phyloP scores from a whole-genome alignment of 2,797 vertebrate species.

The Nothura maculosa region DNA sequence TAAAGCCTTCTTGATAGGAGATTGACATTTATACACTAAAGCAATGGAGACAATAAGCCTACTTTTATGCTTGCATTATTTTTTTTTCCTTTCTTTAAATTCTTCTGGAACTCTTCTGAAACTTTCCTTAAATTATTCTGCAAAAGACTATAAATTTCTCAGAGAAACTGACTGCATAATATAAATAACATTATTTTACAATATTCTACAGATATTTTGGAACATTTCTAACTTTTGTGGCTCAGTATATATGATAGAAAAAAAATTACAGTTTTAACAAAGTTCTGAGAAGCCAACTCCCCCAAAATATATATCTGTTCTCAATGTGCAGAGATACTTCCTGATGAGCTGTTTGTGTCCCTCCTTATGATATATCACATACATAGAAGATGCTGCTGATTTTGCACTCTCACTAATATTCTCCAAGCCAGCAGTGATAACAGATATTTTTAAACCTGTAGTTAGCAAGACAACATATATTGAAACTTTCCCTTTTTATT shows the following conservation, averaged over 20 bases:
- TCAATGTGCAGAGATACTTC: constrained; percentile 26
- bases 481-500: constrained; percentile 57
- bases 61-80: background rate
- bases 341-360: background rate
- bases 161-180: background rate
- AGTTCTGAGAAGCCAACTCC: background rate
- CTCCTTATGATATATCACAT: constrained; percentile 11
- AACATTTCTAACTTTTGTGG: background rate
- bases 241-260: background rate
- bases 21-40: background rate
- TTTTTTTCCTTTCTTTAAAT: background rate
- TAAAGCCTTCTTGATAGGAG: background rate
- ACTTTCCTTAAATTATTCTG: background rate
- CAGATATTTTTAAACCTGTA: constrained; percentile 53
- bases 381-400: constrained; percentile 23
- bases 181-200: background rate
- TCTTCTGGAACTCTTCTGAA: background rate
- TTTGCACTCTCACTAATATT: constrained; percentile 43
- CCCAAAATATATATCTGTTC: too few species aligned
- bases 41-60: fast-evolving
- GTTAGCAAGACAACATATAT: constrained; percentile 51
- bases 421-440: constrained; percentile 44
- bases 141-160: background rate
- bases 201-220: background rate
- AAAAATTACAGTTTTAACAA: constrained; percentile 19